Percentiles rank a stretch among this genome's conserved stretches.
Conservation (phyloP, 2,888 invertebrate species). For the Drosophila infuscata region DNA sequence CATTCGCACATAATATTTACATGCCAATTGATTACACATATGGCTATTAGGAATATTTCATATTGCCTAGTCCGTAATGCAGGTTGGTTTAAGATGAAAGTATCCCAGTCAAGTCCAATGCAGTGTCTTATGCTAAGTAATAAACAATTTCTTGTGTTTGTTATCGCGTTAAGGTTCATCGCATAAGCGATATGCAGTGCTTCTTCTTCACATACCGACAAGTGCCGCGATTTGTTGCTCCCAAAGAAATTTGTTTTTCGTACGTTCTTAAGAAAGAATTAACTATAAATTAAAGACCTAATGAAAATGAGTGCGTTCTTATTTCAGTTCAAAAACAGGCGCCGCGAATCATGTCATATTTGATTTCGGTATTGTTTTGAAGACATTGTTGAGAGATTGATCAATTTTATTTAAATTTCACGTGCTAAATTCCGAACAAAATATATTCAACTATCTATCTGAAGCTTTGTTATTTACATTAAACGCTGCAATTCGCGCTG, state of each 20-base stretch:
- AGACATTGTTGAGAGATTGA: slow-evolving; percentile 31
- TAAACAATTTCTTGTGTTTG: not conserved
- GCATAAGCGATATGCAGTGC: slow-evolving; percentile 41
- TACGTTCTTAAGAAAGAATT: slow-evolving; percentile 33
- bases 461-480: slow-evolving; percentile 12
- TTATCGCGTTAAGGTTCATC: slow-evolving; percentile 11
- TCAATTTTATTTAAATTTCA: slow-evolving; percentile 69
- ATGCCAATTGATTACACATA: slow-evolving; percentile 7
- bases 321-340: slow-evolving; percentile 36
- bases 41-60: not conserved
- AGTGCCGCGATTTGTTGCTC: slow-evolving; percentile 66
- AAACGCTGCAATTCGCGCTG: slow-evolving; percentile 24
- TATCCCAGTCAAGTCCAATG: not conserved
- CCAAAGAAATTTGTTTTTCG: slow-evolving; percentile 48
- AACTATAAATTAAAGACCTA: slow-evolving; percentile 21
- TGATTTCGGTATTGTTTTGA: slow-evolving; percentile 45
- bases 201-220: slow-evolving; percentile 60
- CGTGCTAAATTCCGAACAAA: slow-evolving; percentile 66
- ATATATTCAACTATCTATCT: slow-evolving; percentile 27
- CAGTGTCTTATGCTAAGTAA: not conserved
- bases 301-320: slow-evolving; percentile 29
- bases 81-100: not conserved
- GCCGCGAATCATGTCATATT: slow-evolving; percentile 55
- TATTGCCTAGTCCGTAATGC: not conserved
- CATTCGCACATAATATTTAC: slow-evolving; percentile 27